Evolutionary conservation across 2,113 vertebrate genomes (phyloP).

Genomic region (Picathartes gymnocephalus): DNA sequence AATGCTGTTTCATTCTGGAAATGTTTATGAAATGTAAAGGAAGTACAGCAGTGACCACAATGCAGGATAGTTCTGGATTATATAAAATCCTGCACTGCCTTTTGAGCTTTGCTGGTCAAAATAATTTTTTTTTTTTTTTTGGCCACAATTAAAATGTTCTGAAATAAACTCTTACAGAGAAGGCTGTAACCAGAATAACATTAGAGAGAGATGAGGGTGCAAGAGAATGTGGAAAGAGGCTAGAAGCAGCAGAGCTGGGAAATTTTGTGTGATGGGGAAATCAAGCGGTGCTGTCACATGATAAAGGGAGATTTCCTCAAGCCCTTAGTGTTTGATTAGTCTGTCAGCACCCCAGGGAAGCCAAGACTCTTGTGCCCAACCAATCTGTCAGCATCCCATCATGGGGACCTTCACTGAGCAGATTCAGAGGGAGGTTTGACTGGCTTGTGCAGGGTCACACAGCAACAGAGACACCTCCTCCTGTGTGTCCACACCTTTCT

Average conservation of each 20-base stretch:
- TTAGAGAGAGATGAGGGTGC: not conserved
- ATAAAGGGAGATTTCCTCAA: not conserved
- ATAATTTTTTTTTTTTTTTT: not conserved
- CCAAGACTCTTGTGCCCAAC: not conserved
- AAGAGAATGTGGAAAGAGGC: not conserved
- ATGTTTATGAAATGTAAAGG: not conserved
- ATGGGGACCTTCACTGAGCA: not conserved
- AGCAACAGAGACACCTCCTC: not conserved
- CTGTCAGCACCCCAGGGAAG: not conserved
- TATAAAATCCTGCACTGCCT: not conserved
- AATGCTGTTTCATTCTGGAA: not conserved
- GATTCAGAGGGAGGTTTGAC: not conserved
- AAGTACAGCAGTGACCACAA: not conserved
- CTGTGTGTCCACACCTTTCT: not conserved
- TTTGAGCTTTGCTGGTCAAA: not conserved
- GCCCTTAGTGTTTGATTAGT: not conserved
- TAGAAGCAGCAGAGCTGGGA: not conserved
- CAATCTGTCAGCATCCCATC: not conserved
- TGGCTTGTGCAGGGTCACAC: not conserved
- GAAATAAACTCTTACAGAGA: not conserved
- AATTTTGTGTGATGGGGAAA: not conserved
- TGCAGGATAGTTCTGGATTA: not conserved
- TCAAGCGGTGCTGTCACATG: not conserved
- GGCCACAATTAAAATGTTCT: not conserved
- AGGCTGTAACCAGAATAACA: not conserved